Base-by-base conservation (phyloP, 2,113 vertebrate genomes). In the Psilopsiagon aurifrons region DNA sequence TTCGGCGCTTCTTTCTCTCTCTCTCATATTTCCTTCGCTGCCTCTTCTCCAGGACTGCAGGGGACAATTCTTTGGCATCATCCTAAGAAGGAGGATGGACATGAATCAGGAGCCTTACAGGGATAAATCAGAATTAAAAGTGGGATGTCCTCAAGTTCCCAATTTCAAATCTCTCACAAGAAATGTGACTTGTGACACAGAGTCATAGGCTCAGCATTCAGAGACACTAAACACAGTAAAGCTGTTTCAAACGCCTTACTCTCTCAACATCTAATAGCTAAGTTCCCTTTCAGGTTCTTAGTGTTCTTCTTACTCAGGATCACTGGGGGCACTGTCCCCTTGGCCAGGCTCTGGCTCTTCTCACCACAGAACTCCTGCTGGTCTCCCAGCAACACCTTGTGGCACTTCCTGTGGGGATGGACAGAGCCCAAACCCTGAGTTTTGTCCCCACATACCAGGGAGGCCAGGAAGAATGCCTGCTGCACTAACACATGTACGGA, bases 1-100 rank as follows among this genome's bases (percentile, higher is more conserved):
- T 98, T 86, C 99, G 99, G 81, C 99, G 98, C 96, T 99, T 99
- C 92, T 98, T 99, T 18, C 99, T 98, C 51, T 99, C 99, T 20
- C 98, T 98, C 90, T 99, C 99, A 9, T 98, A 98, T 74, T 99
- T 99, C 64, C 99, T 97, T 35, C 98, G 97, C 10, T 98, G 98
- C 83, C 98, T 98, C 29, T 98, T 99, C 97, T 98, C 98, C 88
- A 98, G 88, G 1, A 97, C 97, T 4, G 98, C 98, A 2, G 98
- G 97, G 3, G 96, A 96, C 6, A 98, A 88, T 47, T 98, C 97
- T 88, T 96, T 96, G 59, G 94, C 47, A 44, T 96, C 68, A 19
- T 96, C 98, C 99, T 99, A 91, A 77, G 14, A 47, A 81, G 17
- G 25, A 51, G 24, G 22, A 80, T 3, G 10, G 33, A 90, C 19